Base-by-base conservation (phyloP, 2,888 invertebrate species). In the Acanthosepion lycidas region DNA sequence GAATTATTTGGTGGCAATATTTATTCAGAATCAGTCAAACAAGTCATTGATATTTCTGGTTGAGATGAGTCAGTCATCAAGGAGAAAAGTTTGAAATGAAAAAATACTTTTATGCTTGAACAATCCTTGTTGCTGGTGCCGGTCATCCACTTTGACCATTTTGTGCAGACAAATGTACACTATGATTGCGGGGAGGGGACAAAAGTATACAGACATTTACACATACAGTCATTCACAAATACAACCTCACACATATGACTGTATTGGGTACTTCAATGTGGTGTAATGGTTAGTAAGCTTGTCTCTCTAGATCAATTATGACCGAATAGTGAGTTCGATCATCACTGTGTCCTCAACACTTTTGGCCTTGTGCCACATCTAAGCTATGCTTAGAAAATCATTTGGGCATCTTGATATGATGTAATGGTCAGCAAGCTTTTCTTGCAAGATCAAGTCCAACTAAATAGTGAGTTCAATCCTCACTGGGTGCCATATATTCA, bases 21-120 rank as follows among this genome's bases (percentile, higher is more conserved):
- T 78, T 78, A 78, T 78, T 78, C n/a, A 5, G 78, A 78, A 78
- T 78, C 78, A 78, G n/a, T 78, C 78, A 78, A 78, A 78, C 78
- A 78, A 78, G n/a, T 33, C 78, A 78, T 78, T 78, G 78, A 78
- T 78, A 78, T 78, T 78, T 78, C 78, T 78, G 78, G n/a, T 78
- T 78, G 78, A 78, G 12, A 78, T 78, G 78, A 78, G n/a, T 78
- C 78, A 78, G 78, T 78, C 78, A 78, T 78, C 78, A 78, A 78
- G n/a, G n/a, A 78, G 33, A 33, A 78, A 78, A 78, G n/a, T 78
- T 78, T 78, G n/a, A 33, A 78, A 78, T 78, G 78, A 78, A 78
- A 78, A 78, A 78, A 78, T 78, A 78, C n/a, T 78, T 78, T 78
- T 78, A n/a, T 33, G 78, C 78, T 33, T 78, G 78, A 78, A n/a